A percentile compares a stretch with the other conserved stretches of the same genome.
Evolutionary conservation across 2,888 invertebrate genomes (phyloP).

Genomic region (Augochlorella aurata): DNA sequence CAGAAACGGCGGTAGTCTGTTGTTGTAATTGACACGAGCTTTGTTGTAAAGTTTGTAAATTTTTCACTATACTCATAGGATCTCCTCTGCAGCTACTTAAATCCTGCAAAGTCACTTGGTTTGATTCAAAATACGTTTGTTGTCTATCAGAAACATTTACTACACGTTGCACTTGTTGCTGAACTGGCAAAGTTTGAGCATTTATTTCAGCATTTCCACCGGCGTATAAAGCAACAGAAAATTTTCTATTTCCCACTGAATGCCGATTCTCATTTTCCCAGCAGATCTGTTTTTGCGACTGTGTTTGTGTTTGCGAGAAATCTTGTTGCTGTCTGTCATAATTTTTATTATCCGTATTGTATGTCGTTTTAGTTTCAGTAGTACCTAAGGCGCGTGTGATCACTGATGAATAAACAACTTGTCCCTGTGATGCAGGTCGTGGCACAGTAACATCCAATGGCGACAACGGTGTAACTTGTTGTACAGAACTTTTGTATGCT

Average conservation of each 20-base stretch:
- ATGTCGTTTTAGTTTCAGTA: conserved; percentile 82
- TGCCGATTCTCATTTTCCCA: conserved; percentile 78
- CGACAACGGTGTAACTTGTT: conserved; percentile 85
- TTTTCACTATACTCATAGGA: conserved; percentile 90
- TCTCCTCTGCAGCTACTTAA: conserved; percentile 89
- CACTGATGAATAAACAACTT: conserved; percentile 92
- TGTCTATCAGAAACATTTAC: conserved; percentile 84
- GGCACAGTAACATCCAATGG: conserved; percentile 88
- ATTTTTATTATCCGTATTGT: conserved; percentile 72
- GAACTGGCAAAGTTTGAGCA: conserved; percentile 82
- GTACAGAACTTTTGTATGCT: conserved; percentile 72
- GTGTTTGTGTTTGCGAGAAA: conserved; percentile 81
- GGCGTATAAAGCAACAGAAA: conserved; percentile 69
- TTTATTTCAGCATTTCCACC: conserved; percentile 81
- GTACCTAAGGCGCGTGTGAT: conserved; percentile 89
- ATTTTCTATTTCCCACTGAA: conserved; percentile 70
- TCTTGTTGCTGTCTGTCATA: conserved; percentile 80
- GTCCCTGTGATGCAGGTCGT: conserved; percentile 85
- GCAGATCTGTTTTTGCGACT: conserved; percentile 81
- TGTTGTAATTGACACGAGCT: conserved; percentile 85
- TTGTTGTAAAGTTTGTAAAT: conserved; percentile 85
- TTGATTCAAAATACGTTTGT: conserved; percentile 87
- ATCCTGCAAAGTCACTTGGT: conserved; percentile 87
- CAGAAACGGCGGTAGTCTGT: conserved; percentile 76
- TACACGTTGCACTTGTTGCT: conserved; percentile 81